phyloP scores from a whole-genome alignment of 2,113 vertebrate species.

The Mirounga angustirostris region DNA sequence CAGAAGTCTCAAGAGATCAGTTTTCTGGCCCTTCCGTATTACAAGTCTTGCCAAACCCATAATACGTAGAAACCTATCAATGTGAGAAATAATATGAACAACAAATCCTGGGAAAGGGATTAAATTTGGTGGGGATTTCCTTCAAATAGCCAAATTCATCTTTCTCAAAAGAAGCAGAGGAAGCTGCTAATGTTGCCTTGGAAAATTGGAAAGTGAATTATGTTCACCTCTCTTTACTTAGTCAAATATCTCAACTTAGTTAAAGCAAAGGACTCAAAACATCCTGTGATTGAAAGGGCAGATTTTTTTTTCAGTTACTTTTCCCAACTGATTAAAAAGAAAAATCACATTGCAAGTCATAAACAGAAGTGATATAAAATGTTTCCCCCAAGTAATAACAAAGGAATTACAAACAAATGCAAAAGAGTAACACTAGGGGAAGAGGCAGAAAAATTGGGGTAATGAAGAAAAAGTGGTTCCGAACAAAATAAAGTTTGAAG shows the following conservation, averaged over 20 bases:
- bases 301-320: conserved; percentile 60
- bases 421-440: conserved; percentile 36
- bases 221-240: conserved; percentile 64
- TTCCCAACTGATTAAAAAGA: conserved; percentile 68
- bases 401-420: conserved; percentile 49
- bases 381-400: not conserved
- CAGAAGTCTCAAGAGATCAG: conserved; percentile 31
- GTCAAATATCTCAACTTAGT: conserved; percentile 58
- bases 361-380: conserved; percentile 54
- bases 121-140: conserved; percentile 53
- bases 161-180: conserved; percentile 53
- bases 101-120: conserved; percentile 52
- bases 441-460: conserved; percentile 25
- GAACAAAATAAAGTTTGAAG: conserved; percentile 43
- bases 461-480: not conserved
- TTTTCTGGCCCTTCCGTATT: not conserved
- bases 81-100: conserved; percentile 68
- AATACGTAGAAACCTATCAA: conserved; percentile 47
- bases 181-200: conserved; percentile 49
- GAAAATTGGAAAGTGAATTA: conserved; percentile 74
- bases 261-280: conserved; percentile 60
- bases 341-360: conserved; percentile 29
- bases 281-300: conserved; percentile 60
- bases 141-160: conserved; percentile 59
- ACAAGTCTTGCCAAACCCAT: conserved; percentile 18